Percentiles rank a stretch among this genome's conserved stretches.
These are phyloP conservation scores for Dipodomys stephensi DNA, from an alignment of 2,113 vertebrate species.

Conservation along the genomic window DNA sequence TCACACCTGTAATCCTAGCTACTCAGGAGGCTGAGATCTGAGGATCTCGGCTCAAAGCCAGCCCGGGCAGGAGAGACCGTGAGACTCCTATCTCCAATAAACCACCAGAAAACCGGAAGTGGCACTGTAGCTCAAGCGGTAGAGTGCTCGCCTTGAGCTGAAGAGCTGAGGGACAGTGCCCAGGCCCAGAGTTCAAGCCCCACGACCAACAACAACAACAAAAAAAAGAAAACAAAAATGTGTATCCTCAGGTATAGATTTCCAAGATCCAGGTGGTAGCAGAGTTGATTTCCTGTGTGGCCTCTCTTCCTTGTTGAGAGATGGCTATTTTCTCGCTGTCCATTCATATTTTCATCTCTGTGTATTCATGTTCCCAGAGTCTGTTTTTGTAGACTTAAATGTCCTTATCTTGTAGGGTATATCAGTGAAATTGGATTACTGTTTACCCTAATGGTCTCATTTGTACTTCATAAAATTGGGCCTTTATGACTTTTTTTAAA, in stretches of 20 bases:
- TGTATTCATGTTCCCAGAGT: background rate
- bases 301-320: background rate
- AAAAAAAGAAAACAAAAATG: no score
- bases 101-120: no score
- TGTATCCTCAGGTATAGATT: conserved; percentile 23
- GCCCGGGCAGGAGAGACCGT: no score
- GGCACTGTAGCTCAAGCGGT: no score
- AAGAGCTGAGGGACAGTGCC: no score
- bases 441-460: background rate
- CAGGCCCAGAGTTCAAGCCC: no score
- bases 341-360: conserved; percentile 12
- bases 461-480: conserved; percentile 22
- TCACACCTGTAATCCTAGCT: no score
- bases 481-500: conserved; percentile 11
- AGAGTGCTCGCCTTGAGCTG: no score
- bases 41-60: no score
- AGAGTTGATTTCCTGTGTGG: background rate
- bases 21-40: no score
- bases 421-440: background rate
- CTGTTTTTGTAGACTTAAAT: conserved; percentile 36
- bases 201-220: no score
- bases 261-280: background rate
- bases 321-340: background rate
- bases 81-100: no score
- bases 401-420: conserved; percentile 27